phyloP scores from a whole-genome alignment of 2,888 invertebrate species.

The Cyaniris semiargus region DNA sequence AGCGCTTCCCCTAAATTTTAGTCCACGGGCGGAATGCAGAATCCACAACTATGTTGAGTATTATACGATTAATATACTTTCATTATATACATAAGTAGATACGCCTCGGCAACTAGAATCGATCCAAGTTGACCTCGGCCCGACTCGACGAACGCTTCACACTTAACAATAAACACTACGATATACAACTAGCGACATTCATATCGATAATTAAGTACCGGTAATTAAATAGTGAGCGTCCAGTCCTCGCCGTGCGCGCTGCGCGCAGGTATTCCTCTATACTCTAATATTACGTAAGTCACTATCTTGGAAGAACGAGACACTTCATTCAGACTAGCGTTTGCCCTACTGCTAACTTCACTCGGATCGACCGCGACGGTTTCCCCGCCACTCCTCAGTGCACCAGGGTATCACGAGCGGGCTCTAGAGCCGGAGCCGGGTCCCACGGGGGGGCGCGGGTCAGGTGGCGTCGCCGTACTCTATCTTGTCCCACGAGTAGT shows the following conservation, averaged over 20 bases:
- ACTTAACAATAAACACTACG: slow-evolving; percentile 59
- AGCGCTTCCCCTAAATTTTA: slow-evolving; percentile 73
- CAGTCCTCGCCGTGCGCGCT: slow-evolving; percentile 63
- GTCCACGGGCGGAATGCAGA: slow-evolving; percentile 82
- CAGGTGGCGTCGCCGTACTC: slow-evolving; percentile 86
- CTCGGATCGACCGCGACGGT: not conserved
- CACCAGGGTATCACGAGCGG: slow-evolving; percentile 52
- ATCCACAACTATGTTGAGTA: slow-evolving; percentile 81
- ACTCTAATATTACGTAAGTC: slow-evolving; percentile 55
- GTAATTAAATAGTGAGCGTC: slow-evolving; percentile 40
- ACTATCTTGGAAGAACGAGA: slow-evolving; percentile 64
- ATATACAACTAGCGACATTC: slow-evolving; percentile 70
- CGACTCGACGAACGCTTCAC: slow-evolving; percentile 54
- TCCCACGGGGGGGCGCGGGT: slow-evolving; percentile 50
- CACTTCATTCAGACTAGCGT: slow-evolving; percentile 64
- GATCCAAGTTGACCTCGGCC: slow-evolving; percentile 66
- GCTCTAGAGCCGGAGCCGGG: slow-evolving; percentile 45
- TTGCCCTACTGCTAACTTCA: slow-evolving; percentile 43
- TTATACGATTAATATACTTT: slow-evolving; percentile 63
- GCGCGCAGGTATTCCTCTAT: slow-evolving; percentile 55
- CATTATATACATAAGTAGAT: slow-evolving; percentile 79
- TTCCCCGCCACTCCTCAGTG: not conserved
- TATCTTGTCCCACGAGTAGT: slow-evolving; percentile 88
- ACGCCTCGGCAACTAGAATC: slow-evolving; percentile 69
- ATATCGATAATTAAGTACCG: slow-evolving; percentile 70